Conservation (phyloP, 2,888 invertebrate species). For the Drosophila aldrichi region DNA sequence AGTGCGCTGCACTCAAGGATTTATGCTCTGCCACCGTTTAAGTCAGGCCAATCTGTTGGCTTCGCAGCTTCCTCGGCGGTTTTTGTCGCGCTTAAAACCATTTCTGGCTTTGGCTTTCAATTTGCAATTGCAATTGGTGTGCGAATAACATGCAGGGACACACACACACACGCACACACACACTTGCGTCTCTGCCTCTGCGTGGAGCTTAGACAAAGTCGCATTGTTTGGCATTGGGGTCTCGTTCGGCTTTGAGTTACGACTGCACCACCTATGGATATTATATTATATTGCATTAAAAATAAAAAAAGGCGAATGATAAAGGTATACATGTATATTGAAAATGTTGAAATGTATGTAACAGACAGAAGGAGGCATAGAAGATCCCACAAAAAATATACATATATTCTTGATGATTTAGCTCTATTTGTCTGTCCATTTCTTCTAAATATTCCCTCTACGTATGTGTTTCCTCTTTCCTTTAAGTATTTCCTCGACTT, state of each 20-base stretch:
- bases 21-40: constrained; percentile 69
- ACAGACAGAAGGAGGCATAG: too few species aligned
- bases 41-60: constrained; percentile 68
- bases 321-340: too few species aligned
- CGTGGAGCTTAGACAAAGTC: constrained; percentile 33
- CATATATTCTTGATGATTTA: too few species aligned
- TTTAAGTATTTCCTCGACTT: too few species aligned
- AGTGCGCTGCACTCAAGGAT: constrained; percentile 65
- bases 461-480: too few species aligned
- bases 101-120: constrained; percentile 61
- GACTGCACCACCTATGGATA: constrained; percentile 17
- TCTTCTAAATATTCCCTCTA: too few species aligned
- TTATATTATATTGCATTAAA: too few species aligned
- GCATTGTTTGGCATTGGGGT: constrained; percentile 25
- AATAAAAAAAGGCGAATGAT: too few species aligned
- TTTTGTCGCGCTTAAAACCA: constrained; percentile 51
- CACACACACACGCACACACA: constrained; percentile 4
- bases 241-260: constrained; percentile 25
- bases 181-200: background rate
- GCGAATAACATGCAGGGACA: constrained; percentile 42
- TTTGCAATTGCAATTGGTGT: constrained; percentile 60
- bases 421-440: too few species aligned
- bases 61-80: constrained; percentile 35
- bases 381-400: too few species aligned
- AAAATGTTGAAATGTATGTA: too few species aligned